Percentiles rank a stretch among this genome's conserved stretches.
These are phyloP conservation scores for Carcharodon carcharias DNA, from an alignment of 2,797 vertebrate genomes.

Conservation along the genomic window DNA sequence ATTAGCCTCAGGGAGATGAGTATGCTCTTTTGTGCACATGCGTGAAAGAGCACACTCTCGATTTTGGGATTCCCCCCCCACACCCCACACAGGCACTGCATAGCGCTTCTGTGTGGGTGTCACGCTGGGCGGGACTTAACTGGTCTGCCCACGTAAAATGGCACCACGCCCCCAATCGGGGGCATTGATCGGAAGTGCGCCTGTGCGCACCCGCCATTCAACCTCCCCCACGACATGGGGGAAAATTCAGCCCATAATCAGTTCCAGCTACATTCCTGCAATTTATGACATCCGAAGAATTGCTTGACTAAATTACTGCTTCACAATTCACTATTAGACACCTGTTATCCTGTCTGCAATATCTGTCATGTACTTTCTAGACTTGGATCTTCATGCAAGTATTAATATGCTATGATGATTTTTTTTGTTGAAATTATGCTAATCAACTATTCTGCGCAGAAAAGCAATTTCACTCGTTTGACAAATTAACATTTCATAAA, in stretches of 20 bases:
- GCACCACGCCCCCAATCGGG: no score
- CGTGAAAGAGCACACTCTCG: no score
- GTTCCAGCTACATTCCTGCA: not conserved
- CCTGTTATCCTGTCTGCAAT: not conserved
- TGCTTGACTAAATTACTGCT: conserved; percentile 26
- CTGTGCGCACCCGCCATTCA: no score
- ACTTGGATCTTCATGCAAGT: not conserved
- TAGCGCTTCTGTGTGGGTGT: no score
- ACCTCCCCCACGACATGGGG: no score
- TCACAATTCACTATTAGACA: not conserved
- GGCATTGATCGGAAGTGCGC: no score
- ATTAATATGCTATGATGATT: not conserved
- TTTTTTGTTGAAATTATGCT: conserved; percentile 10
- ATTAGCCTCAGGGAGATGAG: no score
- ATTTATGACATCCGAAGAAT: not conserved
- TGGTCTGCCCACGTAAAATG: no score
- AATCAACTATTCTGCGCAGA: not conserved
- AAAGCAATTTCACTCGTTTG: not conserved
- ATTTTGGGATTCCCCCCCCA: no score
- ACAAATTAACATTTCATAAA: conserved; percentile 17
- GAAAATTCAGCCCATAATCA: not conserved
- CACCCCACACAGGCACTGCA: no score
- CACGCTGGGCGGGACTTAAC: no score
- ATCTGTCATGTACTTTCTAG: not conserved
- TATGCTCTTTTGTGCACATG: no score